Evolutionary conservation across 2,113 vertebrate genomes (phyloP).

Genomic region (Loxodonta africana): DNA sequence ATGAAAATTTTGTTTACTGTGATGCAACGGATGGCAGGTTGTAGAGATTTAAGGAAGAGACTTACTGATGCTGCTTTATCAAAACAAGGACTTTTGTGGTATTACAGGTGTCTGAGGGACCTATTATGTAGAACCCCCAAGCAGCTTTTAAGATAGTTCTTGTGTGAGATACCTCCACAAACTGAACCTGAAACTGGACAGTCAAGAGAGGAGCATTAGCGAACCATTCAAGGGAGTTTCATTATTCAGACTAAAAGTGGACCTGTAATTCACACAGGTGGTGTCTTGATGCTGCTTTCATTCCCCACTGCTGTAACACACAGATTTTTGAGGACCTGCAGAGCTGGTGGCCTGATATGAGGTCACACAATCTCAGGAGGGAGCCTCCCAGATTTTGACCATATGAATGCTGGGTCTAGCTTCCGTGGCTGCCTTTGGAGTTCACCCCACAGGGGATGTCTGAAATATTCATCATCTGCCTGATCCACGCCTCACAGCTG

Average conservation of each 20-base stretch:
- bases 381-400: not conserved
- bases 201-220: not conserved
- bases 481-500: fast-evolving
- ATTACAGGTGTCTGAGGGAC: not conserved
- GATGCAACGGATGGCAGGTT: not conserved
- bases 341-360: not conserved
- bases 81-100: not conserved
- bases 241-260: not conserved
- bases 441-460: not conserved
- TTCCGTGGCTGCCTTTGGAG: not conserved
- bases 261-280: fast-evolving
- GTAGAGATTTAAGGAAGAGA: not conserved
- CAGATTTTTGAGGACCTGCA: not conserved
- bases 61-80: not conserved
- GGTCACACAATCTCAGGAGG: not conserved
- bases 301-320: not conserved
- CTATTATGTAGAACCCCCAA: not conserved
- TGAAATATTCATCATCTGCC: not conserved
- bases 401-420: not conserved
- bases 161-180: not conserved
- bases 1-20: not conserved
- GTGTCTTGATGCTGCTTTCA: not conserved
- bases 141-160: not conserved
- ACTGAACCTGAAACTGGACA: not conserved
- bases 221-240: not conserved